Evolutionary conservation across 2,797 vertebrate species (phyloP), one percentile per base, ranked within the genome.

Genomic region (Melanogrammus aeglefinus): DNA sequence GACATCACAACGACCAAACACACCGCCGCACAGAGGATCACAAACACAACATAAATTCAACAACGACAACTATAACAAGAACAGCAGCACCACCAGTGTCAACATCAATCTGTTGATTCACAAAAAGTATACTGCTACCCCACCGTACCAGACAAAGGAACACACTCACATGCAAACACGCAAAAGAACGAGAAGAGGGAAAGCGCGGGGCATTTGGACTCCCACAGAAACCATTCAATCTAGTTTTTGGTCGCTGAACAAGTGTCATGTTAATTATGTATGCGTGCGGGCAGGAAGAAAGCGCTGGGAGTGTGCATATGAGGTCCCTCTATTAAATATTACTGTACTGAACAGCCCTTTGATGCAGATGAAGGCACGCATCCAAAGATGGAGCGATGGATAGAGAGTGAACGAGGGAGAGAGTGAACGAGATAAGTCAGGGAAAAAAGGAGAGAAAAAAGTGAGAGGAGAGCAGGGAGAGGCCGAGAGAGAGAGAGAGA

Each of bases 281-380:
- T 91, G 78, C 83, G 84, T 83, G 76, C 79, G 82, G 86, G 85
- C 76, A 81, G 80, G 83, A 86, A 82, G 79, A 87, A 89, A 90
- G 90, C 85, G 86, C 86, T 84, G 41, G 38, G 82, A 84, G 77
- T 83, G 80, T 84, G 87, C 87, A 88, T 87, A 92, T 91, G 90
- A 84, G n/a, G 88, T 86, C 87, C 86, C 87, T 85, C 83, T 86
- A 78, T 91, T 89, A 92, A 91, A 92, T 90, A 91, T 92, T 71
- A 71, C 69, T 71, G 69, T 86, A 91, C 88, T 74, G 75, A 86
- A 79, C 31, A 88, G 90, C 90, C 87, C 89, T 92, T 93, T 91
- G 82, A 91, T 88, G 88, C 78, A 82, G 89, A 83, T 79, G 76
- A 83, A 82, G 78, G 69, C 86, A 80, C 18, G 85, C 80, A 84